Conservation (phyloP, 2,797 vertebrate species). For the Myripristis murdjan region DNA sequence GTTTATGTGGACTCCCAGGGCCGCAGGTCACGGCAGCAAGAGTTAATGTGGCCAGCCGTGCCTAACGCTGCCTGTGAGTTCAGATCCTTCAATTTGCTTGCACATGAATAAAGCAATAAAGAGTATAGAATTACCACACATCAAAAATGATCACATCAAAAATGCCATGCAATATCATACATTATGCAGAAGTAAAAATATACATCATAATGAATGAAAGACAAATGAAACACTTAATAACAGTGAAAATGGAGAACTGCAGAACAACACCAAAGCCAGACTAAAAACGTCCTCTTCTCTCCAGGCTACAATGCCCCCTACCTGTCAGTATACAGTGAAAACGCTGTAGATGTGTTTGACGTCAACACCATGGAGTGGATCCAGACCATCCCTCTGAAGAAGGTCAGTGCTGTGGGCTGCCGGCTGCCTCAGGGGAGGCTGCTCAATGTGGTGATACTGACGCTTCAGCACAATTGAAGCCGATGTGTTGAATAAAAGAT, state of each 20-base stretch:
- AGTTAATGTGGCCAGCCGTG: constrained; percentile 96
- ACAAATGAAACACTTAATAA: too few relatives aligned
- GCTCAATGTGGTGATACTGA: not conserved
- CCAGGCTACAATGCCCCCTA: constrained; percentile 98
- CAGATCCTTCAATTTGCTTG: accelerated
- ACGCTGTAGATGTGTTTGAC: constrained; percentile 96
- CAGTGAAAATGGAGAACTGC: not conserved
- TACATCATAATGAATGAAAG: not conserved
- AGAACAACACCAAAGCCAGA: too few relatives aligned
- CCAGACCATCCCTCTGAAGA: constrained; percentile 97
- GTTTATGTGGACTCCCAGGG: constrained; percentile 98
- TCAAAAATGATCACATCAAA: too few relatives aligned
- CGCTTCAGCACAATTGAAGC: not conserved
- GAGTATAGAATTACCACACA: not conserved
- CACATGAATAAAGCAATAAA: too few relatives aligned
- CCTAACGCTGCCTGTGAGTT: constrained; percentile 96
- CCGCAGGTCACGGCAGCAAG: constrained; percentile 97
- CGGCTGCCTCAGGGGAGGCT: too few relatives aligned
- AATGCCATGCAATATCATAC: too few relatives aligned
- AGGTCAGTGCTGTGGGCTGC: constrained; percentile 82
- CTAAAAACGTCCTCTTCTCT: not conserved
- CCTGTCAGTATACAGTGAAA: constrained; percentile 98
- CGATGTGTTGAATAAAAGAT: too few relatives aligned
- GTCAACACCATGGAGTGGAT: constrained; percentile 99
- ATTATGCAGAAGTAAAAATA: too few relatives aligned